These are phyloP conservation scores for Zaprionus davidi DNA, from an alignment of 1,140 invertebrate genomes.

Conservation along the genomic window DNA sequence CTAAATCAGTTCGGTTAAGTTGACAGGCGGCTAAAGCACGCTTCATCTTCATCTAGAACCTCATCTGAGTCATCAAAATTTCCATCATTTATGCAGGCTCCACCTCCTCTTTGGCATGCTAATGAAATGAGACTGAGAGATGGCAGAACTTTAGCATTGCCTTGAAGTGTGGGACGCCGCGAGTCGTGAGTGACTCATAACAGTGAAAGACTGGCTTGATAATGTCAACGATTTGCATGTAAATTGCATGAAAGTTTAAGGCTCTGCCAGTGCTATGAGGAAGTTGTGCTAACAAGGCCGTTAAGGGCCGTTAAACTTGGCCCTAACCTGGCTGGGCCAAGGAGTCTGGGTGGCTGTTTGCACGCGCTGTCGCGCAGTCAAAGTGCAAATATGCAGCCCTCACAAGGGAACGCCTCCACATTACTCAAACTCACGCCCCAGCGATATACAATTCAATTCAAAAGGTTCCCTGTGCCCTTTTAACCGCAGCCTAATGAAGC, in stretches of 20 bases:
- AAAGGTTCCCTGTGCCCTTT: conserved; percentile 58
- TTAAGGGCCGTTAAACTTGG: conserved; percentile 65
- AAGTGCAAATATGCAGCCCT: conserved; percentile 74
- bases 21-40: neutral
- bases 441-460: conserved; percentile 71
- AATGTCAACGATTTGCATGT: conserved; percentile 73
- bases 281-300: conserved; percentile 69
- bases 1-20: neutral
- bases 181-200: conserved; percentile 71
- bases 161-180: conserved; percentile 52
- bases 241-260: conserved; percentile 53
- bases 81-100: conserved; percentile 13
- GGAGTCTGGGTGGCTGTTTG: neutral
- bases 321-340: neutral
- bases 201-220: conserved; percentile 44
- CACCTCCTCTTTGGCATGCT: conserved; percentile 48
- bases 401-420: conserved; percentile 63
- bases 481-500: conserved; percentile 68
- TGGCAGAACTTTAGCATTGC: conserved; percentile 7
- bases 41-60: neutral
- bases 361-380: conserved; percentile 46
- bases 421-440: conserved; percentile 74
- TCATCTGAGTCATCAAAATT: conserved; percentile 20
- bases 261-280: conserved; percentile 33
- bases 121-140: conserved; percentile 36